A percentile compares a stretch with the other conserved stretches of the same genome.
Evolutionary conservation across 2,797 vertebrate species (phyloP).

Genomic region (Thripadectes ignobilis): DNA sequence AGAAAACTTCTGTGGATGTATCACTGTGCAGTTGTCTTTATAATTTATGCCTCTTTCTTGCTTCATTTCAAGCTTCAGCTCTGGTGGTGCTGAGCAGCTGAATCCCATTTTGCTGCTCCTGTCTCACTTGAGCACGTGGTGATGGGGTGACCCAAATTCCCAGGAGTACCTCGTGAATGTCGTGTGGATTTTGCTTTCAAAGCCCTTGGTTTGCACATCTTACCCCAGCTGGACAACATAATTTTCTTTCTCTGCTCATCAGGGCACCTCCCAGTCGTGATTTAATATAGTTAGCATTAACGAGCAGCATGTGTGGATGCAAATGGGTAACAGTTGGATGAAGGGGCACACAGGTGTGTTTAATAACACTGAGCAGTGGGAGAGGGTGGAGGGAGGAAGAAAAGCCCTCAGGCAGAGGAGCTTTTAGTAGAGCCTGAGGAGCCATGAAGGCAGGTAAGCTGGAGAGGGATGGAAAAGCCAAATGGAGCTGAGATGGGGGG

Average conservation of each 20-base stretch:
- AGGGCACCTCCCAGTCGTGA: background rate
- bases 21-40: background rate
- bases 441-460: background rate
- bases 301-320: background rate
- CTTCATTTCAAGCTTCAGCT: background rate
- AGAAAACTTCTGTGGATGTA: background rate
- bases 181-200: background rate
- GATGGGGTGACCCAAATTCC: conserved; percentile 11
- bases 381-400: background rate
- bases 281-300: background rate
- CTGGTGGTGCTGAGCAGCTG: background rate
- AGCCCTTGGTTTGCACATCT: background rate
- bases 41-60: conserved; percentile 13
- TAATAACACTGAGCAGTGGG: conserved; percentile 16
- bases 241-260: background rate
- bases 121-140: fast-evolving
- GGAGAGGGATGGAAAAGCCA: background rate
- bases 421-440: fast-evolving
- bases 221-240: background rate
- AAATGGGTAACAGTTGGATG: background rate
- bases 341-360: conserved; percentile 3
- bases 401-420: background rate
- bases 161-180: background rate
- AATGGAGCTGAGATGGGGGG: background rate
- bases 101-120: background rate